Conservation (phyloP, 2,113 vertebrate species). For the Petrocephalus microphthalmus region DNA sequence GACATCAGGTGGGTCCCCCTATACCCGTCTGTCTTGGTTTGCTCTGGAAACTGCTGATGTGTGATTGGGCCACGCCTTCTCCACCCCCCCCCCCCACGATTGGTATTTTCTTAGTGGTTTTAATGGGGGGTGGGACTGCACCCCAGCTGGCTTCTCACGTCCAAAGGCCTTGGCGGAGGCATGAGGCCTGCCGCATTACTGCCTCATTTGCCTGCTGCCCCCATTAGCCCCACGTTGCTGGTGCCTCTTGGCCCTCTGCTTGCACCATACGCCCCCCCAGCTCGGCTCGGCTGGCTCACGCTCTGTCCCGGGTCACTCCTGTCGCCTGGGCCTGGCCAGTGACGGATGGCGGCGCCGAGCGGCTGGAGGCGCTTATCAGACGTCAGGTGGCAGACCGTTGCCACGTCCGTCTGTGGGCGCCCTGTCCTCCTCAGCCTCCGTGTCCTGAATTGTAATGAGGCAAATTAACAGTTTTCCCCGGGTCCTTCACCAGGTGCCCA, state of each 20-base stretch:
- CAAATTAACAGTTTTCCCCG: background rate
- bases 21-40: background rate
- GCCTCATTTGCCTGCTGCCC: background rate
- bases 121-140: background rate
- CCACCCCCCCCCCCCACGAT: background rate
- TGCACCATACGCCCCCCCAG: background rate
- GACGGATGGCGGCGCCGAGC: background rate
- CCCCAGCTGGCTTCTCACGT: background rate
- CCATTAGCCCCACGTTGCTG: background rate
- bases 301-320: background rate
- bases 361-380: background rate
- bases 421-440: background rate
- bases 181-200: background rate
- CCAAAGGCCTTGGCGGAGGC: background rate
- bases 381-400: background rate
- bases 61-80: background rate
- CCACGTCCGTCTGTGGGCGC: background rate
- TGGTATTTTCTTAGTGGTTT: background rate
- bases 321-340: background rate
- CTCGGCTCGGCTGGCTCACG: background rate
- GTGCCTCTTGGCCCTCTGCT: background rate
- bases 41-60: background rate
- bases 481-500: background rate
- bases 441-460: slow-evolving; percentile 5
- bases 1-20: slow-evolving; percentile 76